Conservation (phyloP, 2,113 vertebrate species). For the Conger conger region DNA sequence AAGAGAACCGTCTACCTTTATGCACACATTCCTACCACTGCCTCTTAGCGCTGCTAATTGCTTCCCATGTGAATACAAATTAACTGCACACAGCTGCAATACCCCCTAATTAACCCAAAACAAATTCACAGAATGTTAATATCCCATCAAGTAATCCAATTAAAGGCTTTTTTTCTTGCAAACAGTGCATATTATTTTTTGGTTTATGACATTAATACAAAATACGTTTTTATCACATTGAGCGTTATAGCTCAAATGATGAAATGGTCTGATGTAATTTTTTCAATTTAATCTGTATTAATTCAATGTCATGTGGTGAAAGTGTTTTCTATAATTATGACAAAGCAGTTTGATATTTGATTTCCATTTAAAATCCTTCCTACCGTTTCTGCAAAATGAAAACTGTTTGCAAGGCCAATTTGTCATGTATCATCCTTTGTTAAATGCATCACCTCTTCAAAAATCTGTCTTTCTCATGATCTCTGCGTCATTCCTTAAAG, state of each 20-base stretch:
- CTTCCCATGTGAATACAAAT: not conserved
- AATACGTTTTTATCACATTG: too few relatives aligned
- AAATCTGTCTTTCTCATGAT: too few relatives aligned
- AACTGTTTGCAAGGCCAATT: not conserved
- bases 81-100: not conserved
- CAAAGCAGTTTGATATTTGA: not conserved
- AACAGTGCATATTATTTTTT: not conserved
- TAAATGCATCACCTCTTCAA: too few relatives aligned
- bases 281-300: too few relatives aligned
- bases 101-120: conserved; percentile 1
- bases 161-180: not conserved
- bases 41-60: not conserved
- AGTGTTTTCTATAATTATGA: not conserved
- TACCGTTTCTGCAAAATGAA: not conserved
- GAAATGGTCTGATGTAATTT: too few relatives aligned
- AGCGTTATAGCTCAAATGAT: too few relatives aligned
- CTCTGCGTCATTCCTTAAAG: too few relatives aligned
- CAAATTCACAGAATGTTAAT: conserved; percentile 1
- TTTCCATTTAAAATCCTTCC: not conserved
- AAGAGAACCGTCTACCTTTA: not conserved
- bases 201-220: not conserved
- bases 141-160: conserved; percentile 4
- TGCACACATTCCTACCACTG: not conserved
- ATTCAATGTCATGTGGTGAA: too few relatives aligned
- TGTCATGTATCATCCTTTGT: not conserved